Base-by-base conservation (phyloP, 2,113 vertebrate species). In the Megaceryle torquata region DNA sequence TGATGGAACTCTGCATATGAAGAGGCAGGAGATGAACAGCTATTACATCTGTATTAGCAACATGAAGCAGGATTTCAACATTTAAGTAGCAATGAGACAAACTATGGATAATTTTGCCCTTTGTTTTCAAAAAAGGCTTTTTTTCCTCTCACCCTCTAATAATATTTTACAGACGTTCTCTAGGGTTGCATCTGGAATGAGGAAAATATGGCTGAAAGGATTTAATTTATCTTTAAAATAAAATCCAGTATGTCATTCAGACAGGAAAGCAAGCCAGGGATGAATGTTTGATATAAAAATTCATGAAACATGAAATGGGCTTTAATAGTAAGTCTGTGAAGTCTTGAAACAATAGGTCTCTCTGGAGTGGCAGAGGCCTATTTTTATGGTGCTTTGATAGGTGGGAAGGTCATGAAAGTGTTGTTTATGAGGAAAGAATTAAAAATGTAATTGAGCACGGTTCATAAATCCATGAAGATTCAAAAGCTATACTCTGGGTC, bases 241-340 rank as follows among this genome's bases (percentile, higher is more conserved):
- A 86, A 39, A 91, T 80, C 51, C 83, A 64, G 35, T 74, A 56
- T 89, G 68, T 91, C 90, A 86, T 28, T 88, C 70, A 57, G 70
- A 82, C 33, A 72, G 89, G 67, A 92, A 81, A 84, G 65, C 87
- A 79, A 91, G 85, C 46, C 57, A 69, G 96, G 88, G 95, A 84
- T 93, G 95, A 95, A 93, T 22, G 79, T 35, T 51, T 76, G 90
- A 64, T 63, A 96, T 96, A 92, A 96, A 97, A 94, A 88, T 97
- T 95, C 89, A 97, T 96, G 96, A 94, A 95, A 97, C 88, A 88
- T 95, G 71, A 96, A 98, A 97, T 96, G 87, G 46, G 84, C 71
- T 97, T 33, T 64, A 88, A 85, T 22, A 83, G 57, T 60, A 87
- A 93, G 91, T 57, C 82, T 53, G 39, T 54, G 26, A 67, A 95